These are phyloP conservation scores for Rhinogobius similis DNA, from an alignment of 2,113 vertebrate species.

Conservation along the genomic window DNA sequence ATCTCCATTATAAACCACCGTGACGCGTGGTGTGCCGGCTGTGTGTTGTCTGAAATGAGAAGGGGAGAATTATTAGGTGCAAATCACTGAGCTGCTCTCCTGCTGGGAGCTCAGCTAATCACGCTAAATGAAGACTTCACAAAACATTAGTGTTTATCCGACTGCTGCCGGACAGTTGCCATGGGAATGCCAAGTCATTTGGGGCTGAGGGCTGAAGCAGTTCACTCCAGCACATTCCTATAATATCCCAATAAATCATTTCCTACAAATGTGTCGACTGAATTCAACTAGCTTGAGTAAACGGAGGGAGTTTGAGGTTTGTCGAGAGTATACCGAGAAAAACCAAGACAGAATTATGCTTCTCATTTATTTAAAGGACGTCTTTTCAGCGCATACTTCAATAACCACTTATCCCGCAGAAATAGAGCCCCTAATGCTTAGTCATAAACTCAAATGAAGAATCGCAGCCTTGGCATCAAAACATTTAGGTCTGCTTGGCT, in stretches of 20 bases:
- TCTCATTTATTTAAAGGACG: conserved; percentile 7
- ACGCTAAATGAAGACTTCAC: conserved; percentile 49
- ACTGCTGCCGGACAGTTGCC: not conserved
- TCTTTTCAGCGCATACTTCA: conserved; percentile 3
- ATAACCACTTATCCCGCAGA: conserved; percentile 5
- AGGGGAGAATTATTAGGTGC: conserved; percentile 38
- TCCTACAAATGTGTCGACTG: conserved; percentile 13
- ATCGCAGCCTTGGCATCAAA: not conserved
- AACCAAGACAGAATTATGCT: conserved; percentile 4
- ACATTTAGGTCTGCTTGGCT: not conserved
- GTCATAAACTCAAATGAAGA: conserved; percentile 3
- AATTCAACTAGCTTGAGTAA: conserved; percentile 20
- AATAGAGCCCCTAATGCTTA: not conserved
- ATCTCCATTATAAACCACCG: conserved; percentile 41
- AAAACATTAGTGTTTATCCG: conserved; percentile 33
- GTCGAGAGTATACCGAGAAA: not conserved
- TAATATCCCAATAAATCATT: conserved; percentile 33
- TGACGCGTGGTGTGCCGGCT: conserved; percentile 9
- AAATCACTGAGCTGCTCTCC: conserved; percentile 26
- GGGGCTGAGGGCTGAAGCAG: conserved; percentile 18
- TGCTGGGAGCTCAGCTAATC: conserved; percentile 37
- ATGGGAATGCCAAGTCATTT: conserved; percentile 6
- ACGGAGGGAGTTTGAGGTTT: conserved; percentile 8
- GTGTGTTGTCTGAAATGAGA: conserved; percentile 14
- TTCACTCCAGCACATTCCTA: conserved; percentile 21